phyloP scores from a whole-genome alignment of 2,888 invertebrate genomes.

The Ditula angustiorana region DNA sequence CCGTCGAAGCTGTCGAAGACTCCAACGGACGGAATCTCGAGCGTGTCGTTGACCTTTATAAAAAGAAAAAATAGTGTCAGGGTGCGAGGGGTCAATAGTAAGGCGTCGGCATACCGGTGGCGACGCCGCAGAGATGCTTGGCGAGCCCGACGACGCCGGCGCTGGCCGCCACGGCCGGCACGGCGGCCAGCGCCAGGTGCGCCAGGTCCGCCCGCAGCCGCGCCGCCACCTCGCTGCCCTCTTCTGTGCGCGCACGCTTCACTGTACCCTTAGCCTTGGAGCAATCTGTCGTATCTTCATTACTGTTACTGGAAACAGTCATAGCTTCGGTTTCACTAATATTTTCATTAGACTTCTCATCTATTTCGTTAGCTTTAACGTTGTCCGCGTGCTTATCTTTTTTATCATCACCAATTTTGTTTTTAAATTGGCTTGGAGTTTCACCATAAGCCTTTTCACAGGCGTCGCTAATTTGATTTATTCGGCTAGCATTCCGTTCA shows the following conservation, averaged over 20 bases:
- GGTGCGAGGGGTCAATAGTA: no score
- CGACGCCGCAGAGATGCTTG: slow-evolving; percentile 96
- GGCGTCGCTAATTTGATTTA: neutral
- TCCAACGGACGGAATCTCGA: no score
- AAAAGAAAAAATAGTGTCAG: neutral
- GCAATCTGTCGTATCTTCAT: no score
- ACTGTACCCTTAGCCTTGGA: neutral
- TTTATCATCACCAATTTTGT: neutral
- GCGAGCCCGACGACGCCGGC: slow-evolving; percentile 90
- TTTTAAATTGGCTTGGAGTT: neutral
- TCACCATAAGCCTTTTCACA: neutral
- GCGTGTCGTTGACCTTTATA: neutral
- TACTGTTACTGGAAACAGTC: no score
- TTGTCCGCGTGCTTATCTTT: neutral
- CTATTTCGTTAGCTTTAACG: no score
- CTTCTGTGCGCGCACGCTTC: neutral
- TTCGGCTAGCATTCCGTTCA: neutral
- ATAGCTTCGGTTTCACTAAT: no score
- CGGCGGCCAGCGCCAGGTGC: slow-evolving; percentile 87
- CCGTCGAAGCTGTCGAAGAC: no score
- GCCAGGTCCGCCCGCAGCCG: slow-evolving; percentile 93
- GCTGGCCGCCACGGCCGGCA: slow-evolving; percentile 61
- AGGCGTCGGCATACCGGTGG: slow-evolving; percentile 88
- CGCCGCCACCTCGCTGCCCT: slow-evolving; percentile 65
- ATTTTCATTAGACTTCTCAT: neutral